phyloP scores from a whole-genome alignment of 2,888 invertebrate species.

The Apotomis betuletana region DNA sequence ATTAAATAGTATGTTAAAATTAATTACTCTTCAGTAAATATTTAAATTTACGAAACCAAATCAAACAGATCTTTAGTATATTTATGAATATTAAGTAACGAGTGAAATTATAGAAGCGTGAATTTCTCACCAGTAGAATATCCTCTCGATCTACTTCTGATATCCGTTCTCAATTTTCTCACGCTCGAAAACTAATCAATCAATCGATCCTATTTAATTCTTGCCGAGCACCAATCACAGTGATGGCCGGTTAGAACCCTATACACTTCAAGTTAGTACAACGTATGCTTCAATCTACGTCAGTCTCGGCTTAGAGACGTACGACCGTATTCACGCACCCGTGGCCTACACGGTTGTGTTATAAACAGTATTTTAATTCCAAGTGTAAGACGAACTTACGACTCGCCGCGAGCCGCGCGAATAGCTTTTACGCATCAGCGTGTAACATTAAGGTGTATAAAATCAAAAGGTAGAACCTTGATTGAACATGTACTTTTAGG shows the following conservation, averaged over 20 bases:
- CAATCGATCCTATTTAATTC: slow-evolving; percentile 40
- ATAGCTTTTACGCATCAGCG: no score
- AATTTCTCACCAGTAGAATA: neutral
- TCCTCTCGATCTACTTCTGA: slow-evolving; percentile 16
- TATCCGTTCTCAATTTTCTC: slow-evolving; percentile 30
- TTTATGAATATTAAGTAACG: neutral
- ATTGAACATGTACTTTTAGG: no score
- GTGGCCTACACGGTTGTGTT: slow-evolving; percentile 12
- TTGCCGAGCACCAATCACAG: slow-evolving; percentile 34
- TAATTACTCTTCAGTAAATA: no score
- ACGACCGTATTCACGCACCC: slow-evolving; percentile 48
- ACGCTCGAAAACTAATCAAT: slow-evolving; percentile 40
- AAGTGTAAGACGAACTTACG: no score
- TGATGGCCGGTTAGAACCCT: slow-evolving; percentile 34
- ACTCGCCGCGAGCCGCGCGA: no score
- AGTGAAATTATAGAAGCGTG: neutral
- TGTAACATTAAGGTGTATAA: no score
- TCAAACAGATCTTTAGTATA: no score
- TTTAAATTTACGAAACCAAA: no score
- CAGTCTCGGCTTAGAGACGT: slow-evolving; percentile 44
- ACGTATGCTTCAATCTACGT: slow-evolving; percentile 44
- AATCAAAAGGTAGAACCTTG: no score
- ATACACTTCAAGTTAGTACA: slow-evolving; percentile 40
- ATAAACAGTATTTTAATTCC: neutral
- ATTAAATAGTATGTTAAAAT: no score